Base-by-base conservation (phyloP, 2,113 vertebrate genomes). In the Nanorana parkeri region DNA sequence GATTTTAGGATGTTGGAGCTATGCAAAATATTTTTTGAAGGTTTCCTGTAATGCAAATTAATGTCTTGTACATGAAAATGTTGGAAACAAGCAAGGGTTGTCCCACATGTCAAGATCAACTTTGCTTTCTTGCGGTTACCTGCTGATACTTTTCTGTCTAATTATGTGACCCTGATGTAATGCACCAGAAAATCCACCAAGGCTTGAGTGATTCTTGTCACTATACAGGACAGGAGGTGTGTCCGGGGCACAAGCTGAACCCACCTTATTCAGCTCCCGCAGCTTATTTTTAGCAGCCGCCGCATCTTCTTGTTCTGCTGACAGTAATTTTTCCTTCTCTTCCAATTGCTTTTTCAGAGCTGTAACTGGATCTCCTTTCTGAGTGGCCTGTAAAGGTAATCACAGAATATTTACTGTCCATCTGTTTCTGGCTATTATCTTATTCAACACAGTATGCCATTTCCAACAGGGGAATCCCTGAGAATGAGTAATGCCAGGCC, bases 311-410 rank as follows among this genome's bases (percentile, higher is more conserved):
- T 98, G 96, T 84, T 98, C 95, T 0, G 94, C 77, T 0, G 90
- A 77, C 79, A 99, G 93, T 84, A 95, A 94, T 84, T 96, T 98
- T 80, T 98, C 96, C 80, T 90, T 95, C 81, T 99, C 97, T 47
- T 99, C 97, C 88, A 99, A 89, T 79, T 98, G 97, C 51, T 95
- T 96, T 85, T 96, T 98, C 86, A 98, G 89, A 72, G 94, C 85
- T 0, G 92, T 90, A 3, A 97, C 90, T 0, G 96, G 96, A 84
- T 98, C 97, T 0, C 97, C 96, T 84, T 97, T 99, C 89, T 96
- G 96, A 4, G 93, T 94, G 51, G 97, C 97, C 97, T 98, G 78
- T 11, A 86, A 87, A 88, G 0, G 0, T 23, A n/a, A 67, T 66
- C 3, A 75, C 21, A 51, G 29, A 29, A 69, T 29, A 10, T 26